A percentile compares a stretch with the other conserved stretches of the same genome.
Evolutionary conservation across 2,797 vertebrate genomes (phyloP).

Genomic region (Crenichthys baileyi): DNA sequence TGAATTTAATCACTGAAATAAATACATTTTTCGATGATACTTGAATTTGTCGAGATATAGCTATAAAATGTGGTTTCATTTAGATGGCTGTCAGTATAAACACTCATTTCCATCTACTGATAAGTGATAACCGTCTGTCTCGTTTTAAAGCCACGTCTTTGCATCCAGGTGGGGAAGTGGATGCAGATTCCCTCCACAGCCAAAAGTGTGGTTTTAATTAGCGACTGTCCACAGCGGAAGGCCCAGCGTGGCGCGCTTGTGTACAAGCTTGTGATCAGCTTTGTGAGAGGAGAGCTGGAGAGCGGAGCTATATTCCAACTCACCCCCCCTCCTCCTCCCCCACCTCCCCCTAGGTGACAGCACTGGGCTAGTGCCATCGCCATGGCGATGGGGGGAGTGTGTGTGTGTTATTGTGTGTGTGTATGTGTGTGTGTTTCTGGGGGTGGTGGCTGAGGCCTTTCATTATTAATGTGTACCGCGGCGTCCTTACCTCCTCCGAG

Average conservation of each 20-base stretch:
- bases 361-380: slow-evolving; percentile 86
- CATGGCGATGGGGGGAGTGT: slow-evolving; percentile 79
- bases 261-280: slow-evolving; percentile 76
- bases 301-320: slow-evolving; percentile 77
- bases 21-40: too few species aligned
- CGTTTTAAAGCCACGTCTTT: slow-evolving; percentile 34
- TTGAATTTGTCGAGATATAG: too few species aligned
- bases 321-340: slow-evolving; percentile 55
- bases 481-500: slow-evolving; percentile 85
- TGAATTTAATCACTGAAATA: too few species aligned
- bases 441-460: slow-evolving; percentile 83
- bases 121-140: slow-evolving; percentile 52
- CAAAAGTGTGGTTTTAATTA: slow-evolving; percentile 75
- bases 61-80: slow-evolving; percentile 39
- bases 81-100: slow-evolving; percentile 47
- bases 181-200: slow-evolving; percentile 65
- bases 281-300: slow-evolving; percentile 72
- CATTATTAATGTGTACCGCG: slow-evolving; percentile 88
- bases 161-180: slow-evolving; percentile 64
- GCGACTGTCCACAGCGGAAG: slow-evolving; percentile 63
- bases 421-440: slow-evolving; percentile 48
- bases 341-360: slow-evolving; percentile 72
- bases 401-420: slow-evolving; percentile 35
- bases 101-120: slow-evolving; percentile 46
- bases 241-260: slow-evolving; percentile 67